Evolutionary conservation across 2,113 vertebrate genomes (phyloP), one percentile per base, ranked within the genome.

Genomic region (Pseudopipra pipra): DNA sequence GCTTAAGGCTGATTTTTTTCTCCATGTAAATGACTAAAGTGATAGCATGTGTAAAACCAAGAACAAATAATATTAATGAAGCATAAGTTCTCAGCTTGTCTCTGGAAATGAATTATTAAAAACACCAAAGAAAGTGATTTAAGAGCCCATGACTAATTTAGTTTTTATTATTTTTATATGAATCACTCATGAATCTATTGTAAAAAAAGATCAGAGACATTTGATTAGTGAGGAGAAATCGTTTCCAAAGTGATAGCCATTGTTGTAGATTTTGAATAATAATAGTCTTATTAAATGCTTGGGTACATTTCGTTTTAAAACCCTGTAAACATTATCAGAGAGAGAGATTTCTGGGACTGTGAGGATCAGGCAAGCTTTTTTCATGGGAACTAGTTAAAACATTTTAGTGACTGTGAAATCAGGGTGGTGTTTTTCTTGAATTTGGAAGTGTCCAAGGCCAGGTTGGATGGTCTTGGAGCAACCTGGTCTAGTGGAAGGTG

Each of bases 31-130:
- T 87, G 28, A 74, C 88, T 89, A 18, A 96, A 96, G 84, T 95
- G 88, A 67, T 89, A 89, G 90, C 75, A 72, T 90, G 94, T 96
- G 21, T 91, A 96, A 97, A 97, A 92, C 86, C 49, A 93, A 88
- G 94, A 98, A 97, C 97, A 98, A 98, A 97, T 96, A 97, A 96
- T 95, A 95, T 95, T 97, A 98, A 98, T 97, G 97, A 98, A 97
- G 97, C 95, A 58, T 78, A 96, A 87, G 88, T 95, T 97, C 86
- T 95, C 94, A 91, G 85, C 86, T 97, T 97, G 91, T 96, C 97
- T 97, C 94, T 97, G 81, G 88, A 96, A 98, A 96, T 96, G 82
- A 98, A 97, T 98, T 97, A 96, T 98, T 98, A 92, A 97, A 97
- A 97, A 81, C 65, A 79, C 74, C 95, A 90, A 97, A 97, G 95